A percentile compares a stretch with the other conserved stretches of the same genome.
Conservation (phyloP, 2,797 vertebrate species). For the Urosaurus nigricauda region DNA sequence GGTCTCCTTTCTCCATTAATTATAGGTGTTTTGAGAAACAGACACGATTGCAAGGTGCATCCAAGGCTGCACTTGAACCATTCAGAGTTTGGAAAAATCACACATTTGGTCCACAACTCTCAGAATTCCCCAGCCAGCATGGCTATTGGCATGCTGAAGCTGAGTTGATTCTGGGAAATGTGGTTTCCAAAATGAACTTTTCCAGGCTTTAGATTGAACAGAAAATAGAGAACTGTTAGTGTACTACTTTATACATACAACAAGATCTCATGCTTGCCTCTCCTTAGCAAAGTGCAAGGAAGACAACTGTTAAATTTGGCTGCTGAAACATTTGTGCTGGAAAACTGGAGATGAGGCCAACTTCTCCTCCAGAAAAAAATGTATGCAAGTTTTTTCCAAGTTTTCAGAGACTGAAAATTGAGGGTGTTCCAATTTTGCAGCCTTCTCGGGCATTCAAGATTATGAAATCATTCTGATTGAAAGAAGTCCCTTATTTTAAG, state of each 20-base stretch:
- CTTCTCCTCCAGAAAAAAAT: neutral
- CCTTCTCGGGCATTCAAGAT: neutral
- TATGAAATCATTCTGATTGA: neutral
- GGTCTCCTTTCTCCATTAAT: conserved; percentile 6
- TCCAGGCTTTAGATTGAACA: neutral
- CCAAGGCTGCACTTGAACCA: neutral
- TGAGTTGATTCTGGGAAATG: no score
- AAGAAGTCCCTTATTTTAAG: conserved; percentile 1
- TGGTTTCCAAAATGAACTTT: no score
- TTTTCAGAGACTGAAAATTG: neutral
- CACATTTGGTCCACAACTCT: no score
- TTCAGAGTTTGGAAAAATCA: neutral
- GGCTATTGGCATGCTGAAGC: no score
- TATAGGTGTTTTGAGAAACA: neutral
- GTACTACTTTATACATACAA: neutral
- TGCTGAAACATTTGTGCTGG: neutral
- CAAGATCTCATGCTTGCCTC: neutral
- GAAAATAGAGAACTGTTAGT: neutral
- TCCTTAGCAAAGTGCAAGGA: neutral
- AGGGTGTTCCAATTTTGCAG: neutral
- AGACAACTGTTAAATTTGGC: neutral
- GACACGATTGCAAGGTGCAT: neutral
- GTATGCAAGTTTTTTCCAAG: conserved; percentile 3
- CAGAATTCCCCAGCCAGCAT: no score
- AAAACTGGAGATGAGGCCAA: neutral